A percentile compares a stretch with the other conserved stretches of the same genome.
Conservation (phyloP, 2,888 invertebrate genomes). For the Zaprionus bogoriensis region DNA sequence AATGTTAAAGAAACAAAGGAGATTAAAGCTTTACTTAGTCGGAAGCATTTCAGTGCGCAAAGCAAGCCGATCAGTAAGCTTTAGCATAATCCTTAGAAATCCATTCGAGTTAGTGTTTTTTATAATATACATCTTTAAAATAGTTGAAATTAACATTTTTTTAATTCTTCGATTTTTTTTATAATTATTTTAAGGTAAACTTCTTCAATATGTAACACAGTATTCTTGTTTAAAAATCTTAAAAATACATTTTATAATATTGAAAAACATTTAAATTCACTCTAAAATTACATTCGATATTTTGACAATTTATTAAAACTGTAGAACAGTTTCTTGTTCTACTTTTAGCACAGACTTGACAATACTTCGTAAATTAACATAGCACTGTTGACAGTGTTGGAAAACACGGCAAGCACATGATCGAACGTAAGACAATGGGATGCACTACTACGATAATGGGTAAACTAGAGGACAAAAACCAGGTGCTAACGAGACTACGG, state of each 20-base stretch:
- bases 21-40: neutral
- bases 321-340: neutral
- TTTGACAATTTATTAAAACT: neutral
- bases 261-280: too few relatives aligned
- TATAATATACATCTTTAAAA: neutral
- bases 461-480: neutral
- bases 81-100: neutral
- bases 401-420: neutral
- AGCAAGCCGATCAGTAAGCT: neutral
- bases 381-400: neutral
- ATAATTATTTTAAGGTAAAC: too few relatives aligned
- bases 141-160: neutral
- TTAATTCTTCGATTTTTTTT: neutral
- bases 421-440: neutral
- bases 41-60: neutral
- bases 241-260: too few relatives aligned
- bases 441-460: slow-evolving; percentile 17
- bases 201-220: too few relatives aligned
- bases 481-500: slow-evolving; percentile 3
- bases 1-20: neutral
- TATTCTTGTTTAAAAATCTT: too few relatives aligned
- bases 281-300: too few relatives aligned
- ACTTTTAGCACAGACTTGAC: neutral
- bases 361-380: neutral
- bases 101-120: neutral